phyloP scores from a whole-genome alignment of 2,113 vertebrate species.

The Oceanites oceanicus region DNA sequence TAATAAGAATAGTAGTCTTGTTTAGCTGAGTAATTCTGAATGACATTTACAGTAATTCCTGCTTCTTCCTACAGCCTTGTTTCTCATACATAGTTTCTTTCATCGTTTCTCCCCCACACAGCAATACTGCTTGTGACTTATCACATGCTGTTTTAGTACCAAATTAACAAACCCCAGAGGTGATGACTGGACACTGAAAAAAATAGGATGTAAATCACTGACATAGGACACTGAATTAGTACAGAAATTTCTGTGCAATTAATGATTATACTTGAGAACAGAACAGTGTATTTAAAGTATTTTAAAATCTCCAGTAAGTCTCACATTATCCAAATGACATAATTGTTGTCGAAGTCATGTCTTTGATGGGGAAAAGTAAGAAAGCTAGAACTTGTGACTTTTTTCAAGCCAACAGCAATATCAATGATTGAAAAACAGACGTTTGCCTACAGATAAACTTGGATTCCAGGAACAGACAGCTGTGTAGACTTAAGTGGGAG shows the following conservation, averaged over 20 bases:
- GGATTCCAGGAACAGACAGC: background rate
- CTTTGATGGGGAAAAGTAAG: background rate
- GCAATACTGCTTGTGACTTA: background rate
- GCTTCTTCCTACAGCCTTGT: background rate
- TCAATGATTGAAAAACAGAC: background rate
- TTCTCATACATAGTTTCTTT: background rate
- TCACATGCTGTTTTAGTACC: background rate
- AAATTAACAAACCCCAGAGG: background rate
- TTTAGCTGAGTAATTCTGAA: background rate
- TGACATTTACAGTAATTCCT: background rate
- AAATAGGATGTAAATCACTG: background rate
- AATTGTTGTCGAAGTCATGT: background rate
- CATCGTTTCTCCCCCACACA: background rate
- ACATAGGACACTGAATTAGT: background rate
- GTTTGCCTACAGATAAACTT: background rate
- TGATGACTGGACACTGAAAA: background rate
- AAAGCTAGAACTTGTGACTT: background rate
- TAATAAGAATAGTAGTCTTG: background rate
- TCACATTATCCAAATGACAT: background rate
- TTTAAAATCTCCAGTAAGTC: background rate
- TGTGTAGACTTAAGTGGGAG: background rate
- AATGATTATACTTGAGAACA: background rate
- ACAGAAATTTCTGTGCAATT: background rate
- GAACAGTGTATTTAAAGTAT: background rate
- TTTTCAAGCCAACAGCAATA: background rate